phyloP scores from a whole-genome alignment of 2,797 vertebrate genomes.

The Rhyacichthys aspro region DNA sequence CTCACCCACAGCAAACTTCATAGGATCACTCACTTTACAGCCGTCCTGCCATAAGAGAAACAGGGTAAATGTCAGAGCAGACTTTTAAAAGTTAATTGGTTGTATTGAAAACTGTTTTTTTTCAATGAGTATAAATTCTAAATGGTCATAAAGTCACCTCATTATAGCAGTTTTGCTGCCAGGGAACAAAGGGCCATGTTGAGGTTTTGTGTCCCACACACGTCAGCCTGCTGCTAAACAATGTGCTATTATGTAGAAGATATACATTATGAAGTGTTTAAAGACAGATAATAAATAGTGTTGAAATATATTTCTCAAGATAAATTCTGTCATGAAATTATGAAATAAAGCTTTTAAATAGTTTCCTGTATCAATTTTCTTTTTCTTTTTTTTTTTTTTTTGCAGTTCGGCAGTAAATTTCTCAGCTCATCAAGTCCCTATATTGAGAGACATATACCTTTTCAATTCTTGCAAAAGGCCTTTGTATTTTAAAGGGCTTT shows the following conservation, averaged over 20 bases:
- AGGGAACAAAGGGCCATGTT: conserved; percentile 40
- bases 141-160: conserved; percentile 52
- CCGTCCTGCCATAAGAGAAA: conserved; percentile 25
- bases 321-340: conserved; percentile 7
- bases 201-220: conserved; percentile 39
- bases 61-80: conserved; percentile 35
- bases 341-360: conserved; percentile 2
- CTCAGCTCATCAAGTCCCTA: conserved; percentile 15
- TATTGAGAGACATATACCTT: not conserved
- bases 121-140: conserved; percentile 48
- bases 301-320: conserved; percentile 5
- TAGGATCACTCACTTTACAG: conserved; percentile 35
- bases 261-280: conserved; percentile 41
- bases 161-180: conserved; percentile 45
- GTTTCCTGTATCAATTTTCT: not conserved
- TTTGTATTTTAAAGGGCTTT: conserved; percentile 4
- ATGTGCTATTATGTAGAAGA: conserved; percentile 15
- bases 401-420: conserved; percentile 9
- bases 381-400: not conserved
- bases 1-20: conserved; percentile 50
- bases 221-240: conserved; percentile 31
- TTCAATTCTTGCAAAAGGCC: not conserved
- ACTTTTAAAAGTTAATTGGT: conserved; percentile 35
- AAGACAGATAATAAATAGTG: conserved; percentile 19
- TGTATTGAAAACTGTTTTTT: conserved; percentile 47